A percentile compares a stretch with the other conserved stretches of the same genome.
Conservation (phyloP, 2,797 vertebrate species). For the Erethizon dorsatum region DNA sequence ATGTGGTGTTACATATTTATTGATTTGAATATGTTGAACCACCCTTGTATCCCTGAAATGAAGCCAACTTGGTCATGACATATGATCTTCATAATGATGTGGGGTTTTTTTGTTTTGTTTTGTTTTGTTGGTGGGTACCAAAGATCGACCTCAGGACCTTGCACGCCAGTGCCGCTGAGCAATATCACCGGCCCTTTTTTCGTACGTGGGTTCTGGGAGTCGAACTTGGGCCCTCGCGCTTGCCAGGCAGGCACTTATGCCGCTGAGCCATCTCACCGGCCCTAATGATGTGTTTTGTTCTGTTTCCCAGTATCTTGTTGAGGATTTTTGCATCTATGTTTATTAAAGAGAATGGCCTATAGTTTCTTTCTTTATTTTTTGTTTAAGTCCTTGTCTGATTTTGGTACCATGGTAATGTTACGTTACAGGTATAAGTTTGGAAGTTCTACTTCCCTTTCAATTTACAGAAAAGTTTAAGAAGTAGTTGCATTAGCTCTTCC, state of each 20-base stretch:
- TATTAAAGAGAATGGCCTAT: background rate
- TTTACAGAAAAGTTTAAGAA: background rate
- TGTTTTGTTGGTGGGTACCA: too few relatives aligned
- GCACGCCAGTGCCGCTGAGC: too few relatives aligned
- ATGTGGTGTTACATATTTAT: background rate
- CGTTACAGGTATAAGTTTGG: background rate
- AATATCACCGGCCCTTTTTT: too few relatives aligned
- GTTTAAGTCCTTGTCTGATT: background rate
- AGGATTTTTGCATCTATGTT: background rate
- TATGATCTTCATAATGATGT: too few relatives aligned
- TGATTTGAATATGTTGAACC: background rate
- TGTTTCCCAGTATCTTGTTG: background rate
- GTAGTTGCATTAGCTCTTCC: background rate
- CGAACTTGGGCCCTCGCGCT: too few relatives aligned
- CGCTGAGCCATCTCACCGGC: too few relatives aligned
- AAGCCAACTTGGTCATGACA: background rate
- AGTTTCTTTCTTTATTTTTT: background rate
- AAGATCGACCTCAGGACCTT: too few relatives aligned
- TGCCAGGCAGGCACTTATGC: too few relatives aligned
- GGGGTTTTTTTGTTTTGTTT: too few relatives aligned
- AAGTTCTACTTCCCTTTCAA: background rate
- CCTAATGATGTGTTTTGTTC: background rate
- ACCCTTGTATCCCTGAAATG: background rate
- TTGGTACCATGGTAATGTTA: background rate
- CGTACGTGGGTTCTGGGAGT: too few relatives aligned